phyloP scores from a whole-genome alignment of 2,113 vertebrate genomes.

The Rhinoderma darwinii region DNA sequence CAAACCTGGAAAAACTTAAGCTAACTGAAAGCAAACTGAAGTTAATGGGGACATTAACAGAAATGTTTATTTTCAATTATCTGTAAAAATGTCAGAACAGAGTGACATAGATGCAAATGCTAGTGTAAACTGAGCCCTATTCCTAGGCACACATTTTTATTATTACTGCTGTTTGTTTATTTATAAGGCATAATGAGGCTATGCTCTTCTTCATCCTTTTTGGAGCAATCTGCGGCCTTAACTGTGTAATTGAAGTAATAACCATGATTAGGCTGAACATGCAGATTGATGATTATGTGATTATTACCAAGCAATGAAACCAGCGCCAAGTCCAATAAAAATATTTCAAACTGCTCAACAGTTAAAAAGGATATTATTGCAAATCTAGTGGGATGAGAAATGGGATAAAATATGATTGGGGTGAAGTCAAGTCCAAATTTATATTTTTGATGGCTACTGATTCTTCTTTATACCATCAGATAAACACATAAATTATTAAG shows the following conservation, averaged over 20 bases:
- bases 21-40: too few relatives aligned
- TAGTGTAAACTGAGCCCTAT: background rate
- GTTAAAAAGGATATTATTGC: background rate
- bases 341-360: slow-evolving; percentile 9
- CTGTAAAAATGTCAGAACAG: background rate
- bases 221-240: slow-evolving; percentile 5
- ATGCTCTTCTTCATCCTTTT: background rate
- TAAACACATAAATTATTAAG: background rate
- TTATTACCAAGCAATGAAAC: slow-evolving; percentile 19
- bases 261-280: slow-evolving; percentile 20
- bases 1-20: too few relatives aligned
- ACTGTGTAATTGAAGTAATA: slow-evolving; percentile 38
- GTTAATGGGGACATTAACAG: too few relatives aligned
- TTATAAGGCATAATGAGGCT: background rate
- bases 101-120: background rate
- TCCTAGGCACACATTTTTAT: background rate
- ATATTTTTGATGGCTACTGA: background rate
- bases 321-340: slow-evolving; percentile 27
- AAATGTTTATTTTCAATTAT: background rate
- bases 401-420: background rate
- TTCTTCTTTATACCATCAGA: too few relatives aligned
- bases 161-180: background rate
- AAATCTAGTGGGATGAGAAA: slow-evolving; percentile 8
- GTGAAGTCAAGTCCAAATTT: background rate
- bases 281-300: slow-evolving; percentile 32